These are phyloP conservation scores for Cheiracanthium punctorium DNA, from an alignment of 2,888 invertebrate species.

Conservation along the genomic window DNA sequence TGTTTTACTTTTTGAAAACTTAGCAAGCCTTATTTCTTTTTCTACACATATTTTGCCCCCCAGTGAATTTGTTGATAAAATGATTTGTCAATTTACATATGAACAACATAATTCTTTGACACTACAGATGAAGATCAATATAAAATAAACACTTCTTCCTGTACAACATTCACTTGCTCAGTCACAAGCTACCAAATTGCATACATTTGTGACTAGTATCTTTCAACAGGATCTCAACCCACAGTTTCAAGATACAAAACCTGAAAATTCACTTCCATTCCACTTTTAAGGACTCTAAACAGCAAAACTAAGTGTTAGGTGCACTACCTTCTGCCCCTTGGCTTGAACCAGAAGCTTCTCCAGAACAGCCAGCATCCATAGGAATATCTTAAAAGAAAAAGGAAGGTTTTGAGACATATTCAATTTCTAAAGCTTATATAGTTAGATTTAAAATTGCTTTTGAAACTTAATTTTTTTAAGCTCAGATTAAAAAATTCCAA, in stretches of 20 bases:
- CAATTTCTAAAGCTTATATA: too few relatives aligned
- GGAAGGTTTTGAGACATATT: too few relatives aligned
- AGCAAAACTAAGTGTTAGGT: slow-evolving; percentile 56
- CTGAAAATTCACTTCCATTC: not conserved
- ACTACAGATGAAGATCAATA: not conserved
- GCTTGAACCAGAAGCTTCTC: slow-evolving; percentile 22
- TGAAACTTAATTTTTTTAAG: too few relatives aligned
- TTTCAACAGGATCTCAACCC: slow-evolving; percentile 1
- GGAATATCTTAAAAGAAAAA: slow-evolving; percentile 51
- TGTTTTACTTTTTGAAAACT: not conserved
- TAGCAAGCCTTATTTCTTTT: not conserved
- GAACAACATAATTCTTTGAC: not conserved
- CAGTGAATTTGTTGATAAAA: not conserved
- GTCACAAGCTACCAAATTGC: slow-evolving; percentile 15
- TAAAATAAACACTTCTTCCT: not conserved
- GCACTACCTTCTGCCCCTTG: slow-evolving; percentile 18
- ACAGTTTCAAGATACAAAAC: slow-evolving; percentile 1
- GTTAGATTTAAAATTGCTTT: too few relatives aligned
- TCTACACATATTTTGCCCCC: not conserved
- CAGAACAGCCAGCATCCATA: slow-evolving; percentile 40
- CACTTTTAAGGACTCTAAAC: not conserved
- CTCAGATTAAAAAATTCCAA: too few relatives aligned
- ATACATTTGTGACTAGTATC: slow-evolving; percentile 41
- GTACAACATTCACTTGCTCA: not conserved
- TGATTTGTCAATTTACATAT: not conserved